Evolutionary conservation across 2,797 vertebrate genomes (phyloP), one percentile per base, ranked within the genome.

Genomic region (Acrocephalus scirpaceus): DNA sequence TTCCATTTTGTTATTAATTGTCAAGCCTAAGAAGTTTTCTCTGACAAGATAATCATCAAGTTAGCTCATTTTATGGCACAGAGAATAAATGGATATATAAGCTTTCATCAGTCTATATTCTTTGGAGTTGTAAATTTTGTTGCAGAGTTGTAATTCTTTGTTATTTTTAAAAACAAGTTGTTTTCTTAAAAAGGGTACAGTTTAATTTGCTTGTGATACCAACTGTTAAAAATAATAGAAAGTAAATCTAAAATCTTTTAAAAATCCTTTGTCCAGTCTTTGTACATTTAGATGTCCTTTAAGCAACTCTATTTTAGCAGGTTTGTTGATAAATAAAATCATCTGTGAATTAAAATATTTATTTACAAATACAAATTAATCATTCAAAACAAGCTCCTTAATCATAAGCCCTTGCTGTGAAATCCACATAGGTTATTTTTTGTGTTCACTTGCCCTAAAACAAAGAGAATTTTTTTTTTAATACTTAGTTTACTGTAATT

Each of bases 331-430:
- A 94, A 94, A 66, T 40, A 87, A 67, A 45, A 69, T 38, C 6
- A 78, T 44, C 56, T 58, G 26, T 92, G 53, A 94, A 76, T 79
- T 85, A 93, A 85, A 90, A 70, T 62, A 54, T 32, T 78, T 92
- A 84, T 91, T 96, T 94, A 83, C 6, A 86, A 93, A 91, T 78
- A 67, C 18, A 95, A 89, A 93, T 74, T 32, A 74, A 51, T 74
- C 10, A 85, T 61, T 90, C 27, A 70, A 95, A 96, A 60, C 26
- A 91, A 92, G 9, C 10, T 91, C n/a, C 67, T 75, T 62, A 75
- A 11, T 72, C 57, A 64, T 20, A 30, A 88, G 15, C 6, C 7
- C 90, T 84, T 78, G n/a, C 47, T 77, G 40, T 79, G 70, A 74
- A 91, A 92, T 40, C 25, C 57, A 29, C 48, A 66, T 29, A 69